Evolutionary conservation across 2,113 vertebrate species (phyloP), one percentile per base, ranked within the genome.

Genomic region (Piprites chloris): DNA sequence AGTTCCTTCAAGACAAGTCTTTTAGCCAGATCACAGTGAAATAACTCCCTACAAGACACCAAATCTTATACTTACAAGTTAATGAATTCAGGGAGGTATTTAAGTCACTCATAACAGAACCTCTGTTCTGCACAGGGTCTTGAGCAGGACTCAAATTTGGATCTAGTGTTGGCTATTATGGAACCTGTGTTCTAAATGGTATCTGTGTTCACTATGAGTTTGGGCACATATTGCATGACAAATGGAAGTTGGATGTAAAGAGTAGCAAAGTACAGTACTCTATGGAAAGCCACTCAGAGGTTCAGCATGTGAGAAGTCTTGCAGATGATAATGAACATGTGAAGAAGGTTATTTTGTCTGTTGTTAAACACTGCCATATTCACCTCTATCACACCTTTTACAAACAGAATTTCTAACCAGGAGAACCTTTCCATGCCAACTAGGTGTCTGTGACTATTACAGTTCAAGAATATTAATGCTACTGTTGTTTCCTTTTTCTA

Each of bases 241-340:
- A 37, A 22, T 22, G 7, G 33, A 68, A 33, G 17, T 1, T 59
- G 35, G 21, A 50, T 30, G 19, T 41, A 65, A 85, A 61, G 1
- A 39, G 14, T 1, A 89, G n/a, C 14, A 84, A 80, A 94, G 59
- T 11, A 55, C 1, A 1, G 8, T 32, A n/a, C 5, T 5, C 2
- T 17, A 9, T 4, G 9, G 33, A 81, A 82, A 61, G 52, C 5
- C 1, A 3, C 20, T 50, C 12, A n/a, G 22, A 49, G 3, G 17
- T 26, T 61, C 9, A 73, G 26, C 1, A 0, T 0, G 1, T 21
- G 11, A 66, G 22, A 14, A 52, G 30, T 33, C 19, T 22, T 74
- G 11, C 28, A 63, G 26, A 72, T 68, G 39, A 12, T 23, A 76
- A 61, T 5, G 28, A 52, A 18, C 9, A 37, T 0, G 1, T 4